A percentile compares a stretch with the other conserved stretches of the same genome.
phyloP scores from a whole-genome alignment of 2,113 vertebrate species.

The Ciconia stormi region DNA sequence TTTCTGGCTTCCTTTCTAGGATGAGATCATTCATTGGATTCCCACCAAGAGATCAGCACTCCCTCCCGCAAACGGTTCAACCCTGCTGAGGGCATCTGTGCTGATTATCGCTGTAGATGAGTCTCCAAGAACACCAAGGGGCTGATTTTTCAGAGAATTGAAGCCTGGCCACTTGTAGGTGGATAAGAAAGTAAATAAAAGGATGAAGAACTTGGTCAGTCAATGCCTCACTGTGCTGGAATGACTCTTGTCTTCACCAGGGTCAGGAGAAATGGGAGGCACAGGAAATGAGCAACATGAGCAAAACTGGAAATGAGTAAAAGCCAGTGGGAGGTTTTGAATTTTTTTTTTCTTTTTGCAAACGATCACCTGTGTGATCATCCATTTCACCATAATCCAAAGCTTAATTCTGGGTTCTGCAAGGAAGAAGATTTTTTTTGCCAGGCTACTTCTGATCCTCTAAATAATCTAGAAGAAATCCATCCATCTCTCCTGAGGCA shows the following conservation, averaged over 20 bases:
- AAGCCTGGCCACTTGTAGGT: not conserved
- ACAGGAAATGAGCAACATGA: not conserved
- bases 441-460: not conserved
- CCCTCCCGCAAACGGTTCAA: not conserved
- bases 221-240: not conserved
- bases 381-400: not conserved
- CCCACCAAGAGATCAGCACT: slow-evolving; percentile 27
- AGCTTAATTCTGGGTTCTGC: not conserved
- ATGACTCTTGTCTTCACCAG: not conserved
- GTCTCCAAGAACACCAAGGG: not conserved
- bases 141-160: not conserved
- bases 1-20: slow-evolving; percentile 11
- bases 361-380: not conserved
- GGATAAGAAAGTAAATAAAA: not conserved
- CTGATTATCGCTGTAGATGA: not conserved
- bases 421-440: not conserved
- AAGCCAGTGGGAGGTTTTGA: not conserved
- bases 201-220: not conserved
- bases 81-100: slow-evolving; percentile 67
- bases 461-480: not conserved
- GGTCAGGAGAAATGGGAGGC: not conserved
- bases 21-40: slow-evolving; percentile 41
- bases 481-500: not conserved
- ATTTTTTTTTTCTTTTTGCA: not conserved
- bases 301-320: not conserved